Conservation (phyloP, 1,140 invertebrate genomes). For the Listronotus bonariensis region DNA sequence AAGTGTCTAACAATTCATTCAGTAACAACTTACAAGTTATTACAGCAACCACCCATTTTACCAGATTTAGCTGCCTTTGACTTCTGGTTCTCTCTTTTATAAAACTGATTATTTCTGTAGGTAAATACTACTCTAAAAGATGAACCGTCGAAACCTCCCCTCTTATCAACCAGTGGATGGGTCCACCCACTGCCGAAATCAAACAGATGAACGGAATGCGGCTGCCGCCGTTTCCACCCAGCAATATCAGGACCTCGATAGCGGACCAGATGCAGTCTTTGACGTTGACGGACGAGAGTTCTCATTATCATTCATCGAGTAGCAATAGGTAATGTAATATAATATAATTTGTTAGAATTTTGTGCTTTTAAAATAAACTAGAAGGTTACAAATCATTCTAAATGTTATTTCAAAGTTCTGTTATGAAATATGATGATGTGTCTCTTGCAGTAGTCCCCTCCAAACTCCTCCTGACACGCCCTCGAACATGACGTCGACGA, state of each 20-base stretch:
- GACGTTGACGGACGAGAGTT: conserved; percentile 58
- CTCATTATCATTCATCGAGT: conserved; percentile 62
- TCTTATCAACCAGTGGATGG: conserved; percentile 18
- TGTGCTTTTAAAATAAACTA: too few species aligned
- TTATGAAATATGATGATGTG: too few species aligned
- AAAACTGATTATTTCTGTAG: not conserved
- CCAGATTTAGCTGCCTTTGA: too few species aligned
- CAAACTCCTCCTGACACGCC: conserved; percentile 67
- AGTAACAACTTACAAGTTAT: too few species aligned
- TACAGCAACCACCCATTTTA: too few species aligned
- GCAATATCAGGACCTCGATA: conserved; percentile 51
- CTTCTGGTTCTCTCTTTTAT: too few species aligned
- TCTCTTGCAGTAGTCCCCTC: conserved; percentile 59
- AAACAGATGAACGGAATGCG: conserved; percentile 54
- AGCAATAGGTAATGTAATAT: conserved; percentile 56
- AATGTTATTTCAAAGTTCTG: too few species aligned
- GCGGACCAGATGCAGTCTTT: conserved; percentile 58
- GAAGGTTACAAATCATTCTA: too few species aligned
- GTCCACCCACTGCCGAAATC: conserved; percentile 44
- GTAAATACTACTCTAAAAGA: conserved; percentile 20
- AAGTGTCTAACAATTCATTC: too few species aligned
- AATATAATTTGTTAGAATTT: too few species aligned
- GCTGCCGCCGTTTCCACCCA: conserved; percentile 26
- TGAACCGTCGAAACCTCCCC: conserved; percentile 19
- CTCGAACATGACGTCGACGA: conserved; percentile 52